Conservation (phyloP, 2,113 vertebrate genomes). For the Actenoides lindsayi region DNA sequence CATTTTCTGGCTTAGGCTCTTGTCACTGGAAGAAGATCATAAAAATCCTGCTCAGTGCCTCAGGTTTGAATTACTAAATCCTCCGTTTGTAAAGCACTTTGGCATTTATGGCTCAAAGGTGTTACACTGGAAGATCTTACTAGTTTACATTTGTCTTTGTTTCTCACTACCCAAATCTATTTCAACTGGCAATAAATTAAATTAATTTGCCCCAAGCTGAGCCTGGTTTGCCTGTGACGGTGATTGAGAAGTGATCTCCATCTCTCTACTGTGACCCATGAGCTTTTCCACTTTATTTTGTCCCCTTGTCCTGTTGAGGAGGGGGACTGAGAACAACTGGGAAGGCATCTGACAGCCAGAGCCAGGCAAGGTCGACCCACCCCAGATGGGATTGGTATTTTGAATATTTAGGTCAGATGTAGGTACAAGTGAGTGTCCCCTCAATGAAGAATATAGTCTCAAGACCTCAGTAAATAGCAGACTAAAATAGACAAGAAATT, state of each 20-base stretch:
- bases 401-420: background rate
- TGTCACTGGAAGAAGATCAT: background rate
- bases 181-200: background rate
- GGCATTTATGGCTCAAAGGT: background rate
- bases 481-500: background rate
- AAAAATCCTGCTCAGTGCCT: background rate
- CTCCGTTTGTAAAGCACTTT: background rate
- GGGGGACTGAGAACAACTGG: background rate
- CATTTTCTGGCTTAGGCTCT: background rate
- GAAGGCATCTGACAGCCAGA: fast-evolving
- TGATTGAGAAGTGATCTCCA: background rate
- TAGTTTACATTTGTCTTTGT: background rate
- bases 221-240: background rate
- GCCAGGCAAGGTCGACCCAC: background rate
- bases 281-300: background rate
- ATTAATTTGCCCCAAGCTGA: background rate
- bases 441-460: background rate
- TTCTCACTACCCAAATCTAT: background rate
- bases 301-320: background rate
- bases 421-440: background rate
- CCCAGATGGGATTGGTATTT: background rate
- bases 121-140: background rate
- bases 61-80: background rate
- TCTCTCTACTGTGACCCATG: background rate
- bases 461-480: background rate